Evolutionary conservation across 2,113 vertebrate genomes (phyloP).

Genomic region (Carlito syrichta): DNA sequence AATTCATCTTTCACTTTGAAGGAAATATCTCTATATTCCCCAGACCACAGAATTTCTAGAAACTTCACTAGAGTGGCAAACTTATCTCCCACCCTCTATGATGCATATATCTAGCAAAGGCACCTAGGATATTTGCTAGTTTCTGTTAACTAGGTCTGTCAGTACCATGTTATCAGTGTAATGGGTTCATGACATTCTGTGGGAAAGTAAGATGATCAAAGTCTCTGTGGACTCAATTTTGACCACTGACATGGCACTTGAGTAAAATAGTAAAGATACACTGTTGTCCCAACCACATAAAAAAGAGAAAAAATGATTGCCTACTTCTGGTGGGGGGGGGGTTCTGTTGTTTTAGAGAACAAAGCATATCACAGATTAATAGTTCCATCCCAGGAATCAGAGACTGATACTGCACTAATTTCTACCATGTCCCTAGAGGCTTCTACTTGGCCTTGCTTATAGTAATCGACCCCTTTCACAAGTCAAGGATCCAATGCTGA

Average conservation of each 20-base stretch:
- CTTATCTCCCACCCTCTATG: not conserved
- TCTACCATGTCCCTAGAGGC: not conserved
- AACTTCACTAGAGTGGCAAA: not conserved
- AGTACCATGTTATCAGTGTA: not conserved
- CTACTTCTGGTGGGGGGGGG: not conserved
- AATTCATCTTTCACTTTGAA: not conserved
- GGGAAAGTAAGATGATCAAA: not conserved
- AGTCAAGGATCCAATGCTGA: not conserved
- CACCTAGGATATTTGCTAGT: not conserved
- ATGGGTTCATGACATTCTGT: not conserved
- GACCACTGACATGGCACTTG: not conserved
- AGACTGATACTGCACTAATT: not conserved
- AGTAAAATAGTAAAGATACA: not conserved
- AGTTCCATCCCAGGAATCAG: not conserved
- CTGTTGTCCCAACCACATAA: not conserved
- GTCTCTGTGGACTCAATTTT: not conserved
- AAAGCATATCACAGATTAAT: not conserved
- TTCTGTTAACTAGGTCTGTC: not conserved
- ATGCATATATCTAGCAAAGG: not conserved
- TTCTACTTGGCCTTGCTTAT: not conserved
- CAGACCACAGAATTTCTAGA: not conserved
- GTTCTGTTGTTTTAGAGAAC: not conserved
- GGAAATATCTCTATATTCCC: not conserved
- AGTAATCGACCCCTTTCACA: not conserved
- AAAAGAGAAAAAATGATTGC: not conserved